Evolutionary conservation across 2,797 vertebrate species (phyloP).

Genomic region (Anguilla megastoma): DNA sequence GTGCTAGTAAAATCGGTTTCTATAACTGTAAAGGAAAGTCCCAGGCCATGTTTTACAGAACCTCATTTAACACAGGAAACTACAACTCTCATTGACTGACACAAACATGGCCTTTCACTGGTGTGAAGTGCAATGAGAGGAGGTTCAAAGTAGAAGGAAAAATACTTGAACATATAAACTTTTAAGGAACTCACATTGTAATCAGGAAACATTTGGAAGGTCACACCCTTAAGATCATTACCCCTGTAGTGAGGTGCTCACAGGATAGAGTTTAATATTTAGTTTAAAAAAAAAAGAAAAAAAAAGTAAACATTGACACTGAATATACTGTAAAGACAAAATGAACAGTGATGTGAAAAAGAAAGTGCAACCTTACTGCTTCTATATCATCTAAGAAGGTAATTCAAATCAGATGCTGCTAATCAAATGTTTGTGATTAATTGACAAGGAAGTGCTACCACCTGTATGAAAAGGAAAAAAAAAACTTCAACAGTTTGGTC

Average conservation of each 20-base stretch:
- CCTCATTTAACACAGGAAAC: not conserved
- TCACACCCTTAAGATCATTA: not conserved
- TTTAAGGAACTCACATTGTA: not conserved
- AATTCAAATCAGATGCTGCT: too few relatives aligned
- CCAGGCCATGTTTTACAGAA: not conserved
- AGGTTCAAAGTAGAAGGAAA: not conserved
- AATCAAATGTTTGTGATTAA: too few relatives aligned
- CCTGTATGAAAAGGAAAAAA: too few relatives aligned
- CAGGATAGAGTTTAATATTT: not conserved
- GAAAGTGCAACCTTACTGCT: too few relatives aligned
- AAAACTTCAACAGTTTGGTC: too few relatives aligned
- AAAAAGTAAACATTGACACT: too few relatives aligned
- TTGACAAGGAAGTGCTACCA: too few relatives aligned
- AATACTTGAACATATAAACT: not conserved
- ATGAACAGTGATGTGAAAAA: not conserved
- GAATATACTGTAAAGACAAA: conserved; percentile 1
- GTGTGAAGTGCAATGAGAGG: not conserved
- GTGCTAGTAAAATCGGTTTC: not conserved
- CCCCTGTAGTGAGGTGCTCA: not conserved
- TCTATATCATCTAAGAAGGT: too few relatives aligned
- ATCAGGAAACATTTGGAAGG: not conserved
- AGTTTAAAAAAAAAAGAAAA: not conserved
- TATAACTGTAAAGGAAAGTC: not conserved
- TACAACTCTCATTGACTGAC: not conserved
- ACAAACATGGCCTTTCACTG: not conserved